Percentiles rank a stretch among this genome's conserved stretches.
These are phyloP conservation scores for Belonocnema kinseyi DNA, from an alignment of 1,140 invertebrate genomes.

Conservation along the genomic window DNA sequence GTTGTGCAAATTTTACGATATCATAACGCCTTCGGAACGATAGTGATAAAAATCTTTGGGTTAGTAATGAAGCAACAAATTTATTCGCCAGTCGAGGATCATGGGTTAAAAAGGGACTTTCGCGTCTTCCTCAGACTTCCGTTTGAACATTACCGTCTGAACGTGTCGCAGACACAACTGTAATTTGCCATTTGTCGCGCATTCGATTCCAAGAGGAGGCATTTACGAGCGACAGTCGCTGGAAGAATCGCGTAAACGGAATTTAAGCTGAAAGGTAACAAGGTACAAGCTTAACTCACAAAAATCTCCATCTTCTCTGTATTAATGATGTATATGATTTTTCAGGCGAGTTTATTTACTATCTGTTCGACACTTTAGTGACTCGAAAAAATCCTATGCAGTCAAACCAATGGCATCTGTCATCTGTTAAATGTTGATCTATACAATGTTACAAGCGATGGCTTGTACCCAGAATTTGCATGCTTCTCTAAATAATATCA, in stretches of 20 bases:
- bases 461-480: too few species aligned
- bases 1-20: constrained; percentile 1
- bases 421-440: not conserved
- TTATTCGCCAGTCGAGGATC: not conserved
- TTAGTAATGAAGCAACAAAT: not conserved
- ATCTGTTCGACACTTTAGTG: not conserved
- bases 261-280: constrained; percentile 25
- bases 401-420: not conserved
- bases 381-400: not conserved
- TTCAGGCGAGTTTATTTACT: constrained; percentile 13
- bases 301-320: constrained; percentile 12
- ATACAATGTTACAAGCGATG: not conserved
- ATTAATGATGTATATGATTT: constrained; percentile 20
- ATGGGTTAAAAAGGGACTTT: constrained; percentile 1
- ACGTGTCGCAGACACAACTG: constrained; percentile 31
- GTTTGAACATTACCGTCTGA: constrained; percentile 39
- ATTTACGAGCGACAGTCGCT: constrained; percentile 47
- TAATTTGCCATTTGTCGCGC: constrained; percentile 54
- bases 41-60: not conserved
- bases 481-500: too few species aligned
- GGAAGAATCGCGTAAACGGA: constrained; percentile 21
- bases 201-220: constrained; percentile 48
- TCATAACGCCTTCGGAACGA: not conserved
- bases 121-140: constrained; percentile 39
- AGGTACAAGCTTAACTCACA: constrained; percentile 18